phyloP scores from a whole-genome alignment of 2,888 invertebrate genomes.

The Lapara coniferarum region DNA sequence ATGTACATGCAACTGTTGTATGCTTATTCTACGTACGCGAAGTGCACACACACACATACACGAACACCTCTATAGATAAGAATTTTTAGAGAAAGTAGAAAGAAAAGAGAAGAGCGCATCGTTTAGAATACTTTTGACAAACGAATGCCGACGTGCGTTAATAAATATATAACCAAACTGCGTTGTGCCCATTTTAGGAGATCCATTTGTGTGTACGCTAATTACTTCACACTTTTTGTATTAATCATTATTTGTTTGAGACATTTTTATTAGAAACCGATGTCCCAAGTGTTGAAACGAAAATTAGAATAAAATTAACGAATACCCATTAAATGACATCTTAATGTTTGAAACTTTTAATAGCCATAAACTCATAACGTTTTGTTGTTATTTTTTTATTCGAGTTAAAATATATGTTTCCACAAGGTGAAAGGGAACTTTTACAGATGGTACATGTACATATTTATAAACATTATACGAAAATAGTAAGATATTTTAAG shows the following conservation, averaged over 20 bases:
- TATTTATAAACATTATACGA: conserved; percentile 12
- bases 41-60: neutral
- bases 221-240: conserved; percentile 16
- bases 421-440: conserved; percentile 1
- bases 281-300: neutral
- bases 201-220: conserved; percentile 24
- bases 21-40: neutral
- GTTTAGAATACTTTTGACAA: conserved; percentile 31
- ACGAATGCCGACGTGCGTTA: conserved; percentile 35
- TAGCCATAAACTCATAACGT: neutral
- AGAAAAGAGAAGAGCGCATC: conserved; percentile 34
- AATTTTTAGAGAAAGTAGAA: conserved; percentile 23
- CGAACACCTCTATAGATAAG: neutral
- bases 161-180: conserved; percentile 26
- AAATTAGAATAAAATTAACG: neutral
- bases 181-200: conserved; percentile 24
- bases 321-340: neutral
- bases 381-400: conserved; percentile 11
- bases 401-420: conserved; percentile 3
- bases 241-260: conserved; percentile 12
- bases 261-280: neutral
- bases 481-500: conserved; percentile 33
- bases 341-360: neutral
- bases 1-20: neutral
- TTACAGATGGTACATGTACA: conserved; percentile 19